phyloP scores from a whole-genome alignment of 2,888 invertebrate genomes.

The Gisinianus flammeolus region DNA sequence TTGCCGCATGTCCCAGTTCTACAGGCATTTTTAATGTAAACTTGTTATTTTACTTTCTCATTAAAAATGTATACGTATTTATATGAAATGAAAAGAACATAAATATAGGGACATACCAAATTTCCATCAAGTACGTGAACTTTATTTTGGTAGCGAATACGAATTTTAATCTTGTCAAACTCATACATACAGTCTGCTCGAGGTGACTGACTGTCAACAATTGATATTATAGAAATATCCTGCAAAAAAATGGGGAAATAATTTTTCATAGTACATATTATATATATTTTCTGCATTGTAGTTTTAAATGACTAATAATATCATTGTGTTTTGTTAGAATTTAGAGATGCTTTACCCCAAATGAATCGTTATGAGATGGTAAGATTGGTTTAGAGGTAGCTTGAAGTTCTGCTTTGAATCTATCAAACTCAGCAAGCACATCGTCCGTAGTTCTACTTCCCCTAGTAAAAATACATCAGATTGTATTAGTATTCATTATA shows the following conservation, averaged over 20 bases:
- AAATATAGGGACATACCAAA: conserved; percentile 2
- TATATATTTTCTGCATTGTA: too few relatives aligned
- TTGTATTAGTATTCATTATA: too few relatives aligned
- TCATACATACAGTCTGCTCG: not conserved
- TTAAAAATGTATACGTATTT: too few relatives aligned
- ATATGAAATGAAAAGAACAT: not conserved
- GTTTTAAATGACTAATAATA: too few relatives aligned
- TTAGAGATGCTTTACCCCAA: too few relatives aligned
- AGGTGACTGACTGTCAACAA: not conserved
- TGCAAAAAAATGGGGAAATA: not conserved
- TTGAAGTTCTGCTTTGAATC: not conserved
- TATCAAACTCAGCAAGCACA: not conserved
- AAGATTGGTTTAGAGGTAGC: not conserved
- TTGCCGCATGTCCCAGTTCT: conserved; percentile 22
- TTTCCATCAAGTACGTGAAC: conserved; percentile 18
- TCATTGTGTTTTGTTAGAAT: too few relatives aligned
- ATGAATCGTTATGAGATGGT: not conserved
- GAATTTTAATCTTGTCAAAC: conserved; percentile 5
- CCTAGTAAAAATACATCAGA: too few relatives aligned
- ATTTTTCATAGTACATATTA: too few relatives aligned
- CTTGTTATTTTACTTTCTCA: too few relatives aligned
- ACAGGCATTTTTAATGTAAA: not conserved
- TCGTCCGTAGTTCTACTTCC: not conserved
- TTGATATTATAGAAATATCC: not conserved
- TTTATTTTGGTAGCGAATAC: conserved; percentile 1